Evolutionary conservation across 2,113 vertebrate species (phyloP), one percentile per base, ranked within the genome.

Genomic region (Electrona antarctica): DNA sequence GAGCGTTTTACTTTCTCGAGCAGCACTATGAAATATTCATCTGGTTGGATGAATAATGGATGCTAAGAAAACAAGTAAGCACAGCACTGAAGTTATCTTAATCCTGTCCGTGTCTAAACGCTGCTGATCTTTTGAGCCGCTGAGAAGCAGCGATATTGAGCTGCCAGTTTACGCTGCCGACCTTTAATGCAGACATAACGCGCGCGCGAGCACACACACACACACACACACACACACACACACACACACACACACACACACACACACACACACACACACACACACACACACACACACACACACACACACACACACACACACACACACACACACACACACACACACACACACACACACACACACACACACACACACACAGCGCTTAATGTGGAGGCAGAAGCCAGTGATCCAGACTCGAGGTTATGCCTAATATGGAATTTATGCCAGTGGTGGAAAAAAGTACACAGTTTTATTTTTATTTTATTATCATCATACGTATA

Each of bases 11-110:
- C 64, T 56, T 78, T 78, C 65, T 71, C 52, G 64, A 54, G 70
- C 66, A 75, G 60, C 69, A 56, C 74, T 74, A 76, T 84, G 54
- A 85, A 81, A 81, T 74, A 76, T 78, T 76, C 60, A 81, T 76
- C 67, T 62, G 11, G 28, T 55, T 55, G 69, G 51, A 84, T 77
- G 73, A 80, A 67, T 76, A 84, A 84, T 77, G 45, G 60, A 77
- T 48, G 41, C 9, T 60, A 69, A 77, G 73, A 56, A 67, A 77
- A 81, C 56, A 58, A 73, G 68, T 64, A 79, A 73, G 58, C 70
- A 65, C 28, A 69, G 63, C 28, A 67, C 60, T 54, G 33, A 59
- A 54, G 4, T 51, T 58, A 47, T 64, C 33, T 41, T 73, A 64
- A 78, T 74, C 61, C 51, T 76, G 66, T 64, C 56, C 49, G 60